Conservation (phyloP, 2,113 vertebrate species). For the Opisthocomus hoazin region DNA sequence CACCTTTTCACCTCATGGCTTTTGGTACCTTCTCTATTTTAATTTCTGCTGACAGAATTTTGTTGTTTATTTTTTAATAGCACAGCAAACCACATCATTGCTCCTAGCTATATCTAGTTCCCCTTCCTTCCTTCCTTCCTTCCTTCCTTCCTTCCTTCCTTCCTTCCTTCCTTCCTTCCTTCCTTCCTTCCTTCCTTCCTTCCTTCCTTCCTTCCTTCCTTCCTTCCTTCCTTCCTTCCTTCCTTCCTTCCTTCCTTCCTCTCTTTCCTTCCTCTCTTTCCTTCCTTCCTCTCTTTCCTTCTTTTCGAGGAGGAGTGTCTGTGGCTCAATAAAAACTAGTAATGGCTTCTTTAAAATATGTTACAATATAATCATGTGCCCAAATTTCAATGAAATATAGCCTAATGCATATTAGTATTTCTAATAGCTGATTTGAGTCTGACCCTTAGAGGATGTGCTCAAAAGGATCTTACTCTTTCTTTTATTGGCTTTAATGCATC, state of each 20-base stretch:
- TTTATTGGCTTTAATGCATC: not conserved
- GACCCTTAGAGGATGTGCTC: not conserved
- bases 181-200: too few species aligned
- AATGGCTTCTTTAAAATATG: not conserved
- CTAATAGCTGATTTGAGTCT: not conserved
- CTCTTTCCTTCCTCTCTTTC: too few species aligned
- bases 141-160: not conserved
- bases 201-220: not conserved
- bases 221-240: not conserved
- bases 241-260: not conserved
- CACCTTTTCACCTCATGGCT: not conserved
- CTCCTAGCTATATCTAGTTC: not conserved
- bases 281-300: too few species aligned
- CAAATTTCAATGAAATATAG: not conserved
- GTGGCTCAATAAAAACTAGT: not conserved
- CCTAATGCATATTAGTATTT: not conserved
- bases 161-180: not conserved
- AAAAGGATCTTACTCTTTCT: not conserved
- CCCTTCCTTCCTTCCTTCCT: too few species aligned
- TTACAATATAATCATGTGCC: not conserved
- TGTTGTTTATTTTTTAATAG: not conserved
- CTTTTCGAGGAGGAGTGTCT: accelerated
- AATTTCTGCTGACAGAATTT: not conserved
- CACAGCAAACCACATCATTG: not conserved
- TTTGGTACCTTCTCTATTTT: not conserved